A percentile compares a stretch with the other conserved stretches of the same genome.
Conservation (phyloP, 2,888 invertebrate species). For the Clivina fossor region DNA sequence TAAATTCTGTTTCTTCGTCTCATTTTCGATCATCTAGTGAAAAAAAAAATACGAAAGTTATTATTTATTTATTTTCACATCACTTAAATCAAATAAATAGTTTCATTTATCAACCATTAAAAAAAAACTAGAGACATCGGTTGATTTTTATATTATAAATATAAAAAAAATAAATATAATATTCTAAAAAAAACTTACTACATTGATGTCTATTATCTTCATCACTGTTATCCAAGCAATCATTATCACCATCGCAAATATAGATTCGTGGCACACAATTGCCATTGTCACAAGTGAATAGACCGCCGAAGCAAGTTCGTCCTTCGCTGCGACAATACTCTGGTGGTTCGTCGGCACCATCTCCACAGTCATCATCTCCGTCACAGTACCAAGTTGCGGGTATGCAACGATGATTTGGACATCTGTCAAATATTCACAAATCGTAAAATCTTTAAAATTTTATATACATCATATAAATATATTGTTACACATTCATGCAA, state of each 20-base stretch:
- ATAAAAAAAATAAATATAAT: too few species aligned
- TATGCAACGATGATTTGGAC: conserved; percentile 91
- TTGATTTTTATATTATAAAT: too few species aligned
- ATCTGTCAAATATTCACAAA: conserved; percentile 59
- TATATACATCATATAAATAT: too few species aligned
- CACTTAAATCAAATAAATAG: conserved; percentile 2
- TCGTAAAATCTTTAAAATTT: too few species aligned
- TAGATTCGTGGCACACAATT: conserved; percentile 95
- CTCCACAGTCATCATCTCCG: conserved; percentile 91
- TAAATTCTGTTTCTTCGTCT: conserved; percentile 89
- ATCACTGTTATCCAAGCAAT: conserved; percentile 91
- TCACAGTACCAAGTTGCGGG: conserved; percentile 98
- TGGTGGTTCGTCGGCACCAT: conserved; percentile 88
- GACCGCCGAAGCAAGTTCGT: conserved; percentile 90
- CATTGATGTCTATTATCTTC: conserved; percentile 90
- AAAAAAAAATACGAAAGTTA: too few species aligned
- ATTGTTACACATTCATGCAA: too few species aligned
- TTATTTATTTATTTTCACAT: too few species aligned
- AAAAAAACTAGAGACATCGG: too few species aligned
- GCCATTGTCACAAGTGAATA: conserved; percentile 95
- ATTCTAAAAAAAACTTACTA: conserved; percentile 62
- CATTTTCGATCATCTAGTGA: conserved; percentile 89
- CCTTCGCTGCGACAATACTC: conserved; percentile 92
- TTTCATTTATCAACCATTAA: too few species aligned
- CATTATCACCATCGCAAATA: conserved; percentile 94